Conservation (phyloP, 2,888 invertebrate species). For the Temnothorax ravouxi region DNA sequence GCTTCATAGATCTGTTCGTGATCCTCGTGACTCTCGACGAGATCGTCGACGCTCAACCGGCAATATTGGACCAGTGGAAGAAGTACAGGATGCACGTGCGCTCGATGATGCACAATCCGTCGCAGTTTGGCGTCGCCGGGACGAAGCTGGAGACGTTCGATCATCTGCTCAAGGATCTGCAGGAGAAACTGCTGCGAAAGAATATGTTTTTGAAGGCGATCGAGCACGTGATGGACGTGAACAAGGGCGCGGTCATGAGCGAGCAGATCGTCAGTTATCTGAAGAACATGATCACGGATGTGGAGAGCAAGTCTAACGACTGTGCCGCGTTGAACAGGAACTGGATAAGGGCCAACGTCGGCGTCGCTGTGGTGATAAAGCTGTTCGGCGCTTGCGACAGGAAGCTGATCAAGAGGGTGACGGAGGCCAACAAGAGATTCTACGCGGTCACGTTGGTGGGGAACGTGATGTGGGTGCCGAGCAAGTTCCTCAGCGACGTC, state of each 20-base stretch:
- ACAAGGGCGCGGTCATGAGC: conserved; percentile 87
- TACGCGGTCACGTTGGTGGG: conserved; percentile 93
- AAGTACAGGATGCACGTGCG: conserved; percentile 92
- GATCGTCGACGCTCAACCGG: conserved; percentile 88
- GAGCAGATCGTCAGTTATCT: conserved; percentile 91
- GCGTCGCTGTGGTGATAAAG: conserved; percentile 90
- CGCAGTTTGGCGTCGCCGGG: conserved; percentile 88
- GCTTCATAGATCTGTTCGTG: conserved; percentile 90
- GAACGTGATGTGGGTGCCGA: conserved; percentile 95
- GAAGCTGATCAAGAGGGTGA: conserved; percentile 91
- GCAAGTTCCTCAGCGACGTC: conserved; percentile 91
- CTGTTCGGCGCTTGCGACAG: conserved; percentile 93
- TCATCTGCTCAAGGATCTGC: conserved; percentile 91
- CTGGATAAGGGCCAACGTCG: conserved; percentile 90
- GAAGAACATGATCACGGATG: conserved; percentile 88
- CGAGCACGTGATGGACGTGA: conserved; percentile 86
- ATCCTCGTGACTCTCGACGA: conserved; percentile 91
- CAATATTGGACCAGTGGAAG: conserved; percentile 91
- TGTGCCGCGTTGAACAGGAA: conserved; percentile 87
- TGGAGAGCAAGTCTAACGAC: conserved; percentile 89
- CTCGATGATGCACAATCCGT: conserved; percentile 89
- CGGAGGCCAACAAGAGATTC: conserved; percentile 93
- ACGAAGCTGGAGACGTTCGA: conserved; percentile 90
- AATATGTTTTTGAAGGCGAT: conserved; percentile 86
- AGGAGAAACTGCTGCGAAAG: conserved; percentile 89